Conservation (phyloP, 1,140 invertebrate genomes). For the Lepidurus packardi region DNA sequence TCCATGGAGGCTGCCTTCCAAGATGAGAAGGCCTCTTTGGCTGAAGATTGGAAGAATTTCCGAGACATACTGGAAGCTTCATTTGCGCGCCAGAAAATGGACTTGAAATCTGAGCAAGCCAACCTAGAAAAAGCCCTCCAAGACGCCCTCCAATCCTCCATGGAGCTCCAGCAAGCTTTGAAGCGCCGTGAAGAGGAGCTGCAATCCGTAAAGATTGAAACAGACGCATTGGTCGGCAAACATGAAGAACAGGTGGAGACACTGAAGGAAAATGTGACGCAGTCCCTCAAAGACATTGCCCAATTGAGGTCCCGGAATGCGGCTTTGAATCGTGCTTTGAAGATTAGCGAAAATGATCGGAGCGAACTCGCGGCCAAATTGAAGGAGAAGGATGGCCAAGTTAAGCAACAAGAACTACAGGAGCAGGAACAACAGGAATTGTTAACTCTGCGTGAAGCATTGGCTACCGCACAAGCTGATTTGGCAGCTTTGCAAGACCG, state of each 20-base stretch:
- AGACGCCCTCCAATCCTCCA: background rate
- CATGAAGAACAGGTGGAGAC: constrained; percentile 39
- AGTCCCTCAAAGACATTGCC: constrained; percentile 37
- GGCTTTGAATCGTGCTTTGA: background rate
- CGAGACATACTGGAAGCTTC: background rate
- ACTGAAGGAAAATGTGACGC: constrained; percentile 39
- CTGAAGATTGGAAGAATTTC: background rate
- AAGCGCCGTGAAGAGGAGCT: background rate
- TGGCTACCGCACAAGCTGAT: constrained; percentile 31
- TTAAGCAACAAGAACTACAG: constrained; percentile 25
- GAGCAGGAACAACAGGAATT: constrained; percentile 5
- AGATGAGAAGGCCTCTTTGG: background rate
- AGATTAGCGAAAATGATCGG: background rate
- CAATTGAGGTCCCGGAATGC: constrained; percentile 37
- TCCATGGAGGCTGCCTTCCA: background rate
- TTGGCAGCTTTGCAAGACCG: constrained; percentile 33
- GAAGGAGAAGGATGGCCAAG: constrained; percentile 37
- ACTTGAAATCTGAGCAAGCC: background rate
- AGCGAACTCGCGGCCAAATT: background rate
- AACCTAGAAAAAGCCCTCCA: background rate
- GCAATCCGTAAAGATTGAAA: constrained; percentile 31
- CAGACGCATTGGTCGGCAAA: constrained; percentile 39
- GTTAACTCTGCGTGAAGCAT: constrained; percentile 24
- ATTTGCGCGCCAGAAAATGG: background rate
- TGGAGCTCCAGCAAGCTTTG: background rate